Evolutionary conservation across 2,113 vertebrate genomes (phyloP).

Genomic region (Fregata magnificens): DNA sequence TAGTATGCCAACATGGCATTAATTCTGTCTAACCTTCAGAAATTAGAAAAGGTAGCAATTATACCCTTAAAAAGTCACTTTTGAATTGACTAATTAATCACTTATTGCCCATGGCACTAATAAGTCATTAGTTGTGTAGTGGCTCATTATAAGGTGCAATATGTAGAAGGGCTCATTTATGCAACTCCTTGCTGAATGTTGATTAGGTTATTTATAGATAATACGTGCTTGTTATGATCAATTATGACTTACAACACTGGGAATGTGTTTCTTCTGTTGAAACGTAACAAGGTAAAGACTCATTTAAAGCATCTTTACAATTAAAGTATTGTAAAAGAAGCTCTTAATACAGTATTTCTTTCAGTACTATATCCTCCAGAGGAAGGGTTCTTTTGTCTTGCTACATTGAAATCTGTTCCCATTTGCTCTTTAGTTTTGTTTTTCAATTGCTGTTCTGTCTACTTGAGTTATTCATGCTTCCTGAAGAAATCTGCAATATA

Average conservation of each 20-base stretch:
- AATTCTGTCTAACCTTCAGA: slow-evolving; percentile 72
- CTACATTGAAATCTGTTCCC: background rate
- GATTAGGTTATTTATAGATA: slow-evolving; percentile 75
- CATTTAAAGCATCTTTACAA: slow-evolving; percentile 11
- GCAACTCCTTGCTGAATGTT: slow-evolving; percentile 68
- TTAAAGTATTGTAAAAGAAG: background rate
- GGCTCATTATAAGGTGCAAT: slow-evolving; percentile 69
- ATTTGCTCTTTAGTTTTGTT: slow-evolving; percentile 14
- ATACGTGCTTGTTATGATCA: slow-evolving; percentile 65
- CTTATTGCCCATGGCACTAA: slow-evolving; percentile 70
- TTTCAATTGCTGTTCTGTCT: background rate
- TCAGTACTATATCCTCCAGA: background rate
- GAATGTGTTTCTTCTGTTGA: background rate
- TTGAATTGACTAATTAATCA: slow-evolving; percentile 79
- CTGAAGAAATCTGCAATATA: background rate
- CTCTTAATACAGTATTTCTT: background rate
- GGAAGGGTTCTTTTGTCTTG: background rate
- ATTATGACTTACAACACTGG: slow-evolving; percentile 43
- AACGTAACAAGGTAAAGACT: background rate
- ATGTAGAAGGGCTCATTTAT: slow-evolving; percentile 65
- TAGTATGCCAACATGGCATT: slow-evolving; percentile 53
- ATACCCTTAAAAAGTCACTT: slow-evolving; percentile 69
- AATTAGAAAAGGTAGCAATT: slow-evolving; percentile 73
- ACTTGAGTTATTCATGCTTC: slow-evolving; percentile 7
- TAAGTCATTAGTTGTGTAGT: slow-evolving; percentile 73